Evolutionary conservation across 1,140 invertebrate genomes (phyloP).

Genomic region (Pygmarrhopalites habei): DNA sequence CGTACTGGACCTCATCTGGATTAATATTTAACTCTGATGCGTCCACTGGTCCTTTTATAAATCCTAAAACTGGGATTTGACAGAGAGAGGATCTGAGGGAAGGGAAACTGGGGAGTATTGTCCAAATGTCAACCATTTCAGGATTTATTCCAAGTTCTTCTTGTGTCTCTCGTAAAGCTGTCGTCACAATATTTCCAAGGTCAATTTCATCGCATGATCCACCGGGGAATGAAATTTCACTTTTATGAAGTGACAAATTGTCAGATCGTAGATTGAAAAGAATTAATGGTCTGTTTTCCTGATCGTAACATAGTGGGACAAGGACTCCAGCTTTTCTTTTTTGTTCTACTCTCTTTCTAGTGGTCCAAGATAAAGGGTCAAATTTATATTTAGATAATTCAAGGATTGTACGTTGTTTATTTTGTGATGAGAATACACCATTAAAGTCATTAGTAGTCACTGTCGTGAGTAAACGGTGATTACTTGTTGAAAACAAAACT

Average conservation of each 20-base stretch:
- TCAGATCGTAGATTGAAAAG: conserved; percentile 70
- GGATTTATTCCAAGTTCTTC: conserved; percentile 73
- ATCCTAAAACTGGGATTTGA: conserved; percentile 69
- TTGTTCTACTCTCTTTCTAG: no score
- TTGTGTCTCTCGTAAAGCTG: conserved; percentile 79
- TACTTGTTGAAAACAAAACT: no score
- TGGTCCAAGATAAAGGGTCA: no score
- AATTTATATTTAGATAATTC: no score
- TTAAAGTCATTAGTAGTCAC: no score
- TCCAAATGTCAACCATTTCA: conserved; percentile 66
- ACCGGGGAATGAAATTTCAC: conserved; percentile 88
- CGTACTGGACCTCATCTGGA: conserved; percentile 67
- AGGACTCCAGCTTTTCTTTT: conserved; percentile 69
- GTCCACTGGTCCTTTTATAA: conserved; percentile 52
- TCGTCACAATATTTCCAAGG: conserved; percentile 57
- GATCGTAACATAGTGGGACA: conserved; percentile 61
- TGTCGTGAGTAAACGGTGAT: no score
- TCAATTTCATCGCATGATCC: conserved; percentile 39
- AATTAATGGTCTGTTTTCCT: conserved; percentile 62
- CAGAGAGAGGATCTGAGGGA: conserved; percentile 49
- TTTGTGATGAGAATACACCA: no score
- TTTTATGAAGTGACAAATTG: conserved; percentile 55
- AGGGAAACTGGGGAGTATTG: conserved; percentile 51
- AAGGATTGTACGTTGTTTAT: no score
- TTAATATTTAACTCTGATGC: conserved; percentile 55